Evolutionary conservation across 35 echinoderm and acorn worm species (phyloP), one percentile per base, ranked within the genome.

Genomic region (Diadema setosum): DNA sequence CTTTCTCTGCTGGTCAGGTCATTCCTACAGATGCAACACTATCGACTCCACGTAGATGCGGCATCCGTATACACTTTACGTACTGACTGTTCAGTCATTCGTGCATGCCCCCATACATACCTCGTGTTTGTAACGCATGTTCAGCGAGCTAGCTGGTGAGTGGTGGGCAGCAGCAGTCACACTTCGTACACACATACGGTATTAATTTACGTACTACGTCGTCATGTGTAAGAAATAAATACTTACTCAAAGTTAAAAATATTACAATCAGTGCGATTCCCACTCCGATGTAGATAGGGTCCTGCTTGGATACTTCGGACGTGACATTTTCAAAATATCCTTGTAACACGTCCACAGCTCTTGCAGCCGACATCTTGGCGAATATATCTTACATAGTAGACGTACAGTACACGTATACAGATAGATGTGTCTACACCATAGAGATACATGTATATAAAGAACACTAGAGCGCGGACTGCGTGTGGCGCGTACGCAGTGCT

Each of bases 181-280:
- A 52, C 9, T n/a, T 52, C n/a, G 48, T 11, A n/a, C n/a, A 11
- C n/a, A 11, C 48, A 52, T 52, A 52, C 48, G n/a, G 48, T n/a
- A 52, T 52, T 52, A 52, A 9, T 52, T 52, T 9, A 52, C n/a
- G 9, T 52, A 52, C 9, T 52, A 11, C 9, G 9, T 52, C 48
- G 9, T 52, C n/a, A n/a, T 52, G 48, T 11, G 9, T 52, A n/a
- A 52, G 48, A 52, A 52, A 52, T 52, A 9, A n/a, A 52, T 11
- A 85, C 42, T 91, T 83, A 93, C 91, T 45, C 16, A 93, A 75
- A 1, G 91, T 88, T 45, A 93, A 32, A 39, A 93, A 16, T 29
- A 93, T 86, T 67, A 93, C 91, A 35, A 69, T 64, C 5, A 93
- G 80, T 83, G 91, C 91, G 39, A 93, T 80, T 70, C 24, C 85